Conservation (phyloP, 2,888 invertebrate genomes). For the Aphodius sticticus region DNA sequence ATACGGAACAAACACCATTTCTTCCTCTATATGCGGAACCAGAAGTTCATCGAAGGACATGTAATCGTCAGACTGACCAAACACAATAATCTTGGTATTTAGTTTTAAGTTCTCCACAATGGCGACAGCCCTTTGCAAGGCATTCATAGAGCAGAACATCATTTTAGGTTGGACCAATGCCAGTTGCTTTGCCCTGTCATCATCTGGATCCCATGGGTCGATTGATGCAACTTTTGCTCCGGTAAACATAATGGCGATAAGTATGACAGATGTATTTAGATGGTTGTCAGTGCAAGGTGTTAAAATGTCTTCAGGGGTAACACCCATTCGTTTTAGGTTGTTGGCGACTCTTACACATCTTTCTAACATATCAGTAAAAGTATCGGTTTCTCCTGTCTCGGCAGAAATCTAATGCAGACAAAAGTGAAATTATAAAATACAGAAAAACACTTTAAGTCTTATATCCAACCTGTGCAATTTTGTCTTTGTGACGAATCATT, state of each 20-base stretch:
- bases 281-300: conserved; percentile 61
- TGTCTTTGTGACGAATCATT: conserved; percentile 25
- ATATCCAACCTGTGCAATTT: conserved; percentile 29
- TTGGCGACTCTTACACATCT: conserved; percentile 31
- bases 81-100: conserved; percentile 34
- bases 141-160: conserved; percentile 38
- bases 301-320: conserved; percentile 59
- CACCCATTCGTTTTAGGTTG: conserved; percentile 22
- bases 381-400: conserved; percentile 58
- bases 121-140: conserved; percentile 31
- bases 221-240: conserved; percentile 54
- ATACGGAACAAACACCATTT: conserved; percentile 39
- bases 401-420: conserved; percentile 57
- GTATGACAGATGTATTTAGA: conserved; percentile 59
- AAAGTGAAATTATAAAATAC: background rate
- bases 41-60: conserved; percentile 30
- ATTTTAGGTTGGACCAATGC: conserved; percentile 43
- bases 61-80: conserved; percentile 30
- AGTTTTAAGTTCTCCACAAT: conserved; percentile 23
- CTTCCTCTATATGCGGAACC: conserved; percentile 31
- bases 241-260: conserved; percentile 60
- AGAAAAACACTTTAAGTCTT: background rate
- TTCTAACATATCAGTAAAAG: conserved; percentile 35
- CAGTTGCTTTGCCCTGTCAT: conserved; percentile 45
- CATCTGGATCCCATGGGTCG: conserved; percentile 46